These are phyloP conservation scores for Anthopleura xanthogrammica DNA, from an alignment of 92 coral and sea anemone genomes.

Conservation along the genomic window DNA sequence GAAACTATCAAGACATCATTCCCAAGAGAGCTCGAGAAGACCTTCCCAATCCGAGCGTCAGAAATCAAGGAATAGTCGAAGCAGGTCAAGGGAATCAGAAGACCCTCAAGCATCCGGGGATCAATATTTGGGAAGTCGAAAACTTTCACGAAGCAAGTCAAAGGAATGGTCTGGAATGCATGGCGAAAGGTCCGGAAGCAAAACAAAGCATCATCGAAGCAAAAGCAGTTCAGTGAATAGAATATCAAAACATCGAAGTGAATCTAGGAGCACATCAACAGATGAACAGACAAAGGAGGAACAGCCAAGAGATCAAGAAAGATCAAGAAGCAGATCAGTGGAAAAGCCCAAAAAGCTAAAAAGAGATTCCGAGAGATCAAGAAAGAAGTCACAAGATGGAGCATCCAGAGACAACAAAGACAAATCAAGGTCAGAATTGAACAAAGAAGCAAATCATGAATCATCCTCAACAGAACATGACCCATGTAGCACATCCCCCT, in stretches of 20 bases:
- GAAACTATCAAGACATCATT: not conserved
- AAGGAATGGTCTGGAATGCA: not conserved
- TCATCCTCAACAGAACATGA: not conserved
- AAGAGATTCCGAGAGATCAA: not conserved
- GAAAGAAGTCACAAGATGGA: not conserved
- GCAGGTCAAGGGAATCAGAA: not conserved
- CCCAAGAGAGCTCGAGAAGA: not conserved
- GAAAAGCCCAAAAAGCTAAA: not conserved
- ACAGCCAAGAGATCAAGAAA: not conserved
- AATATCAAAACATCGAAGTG: not conserved
- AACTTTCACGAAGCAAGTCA: not conserved
- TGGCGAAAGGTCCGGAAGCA: not conserved
- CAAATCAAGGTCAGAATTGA: not conserved
- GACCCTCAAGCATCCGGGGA: not conserved
- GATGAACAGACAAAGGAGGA: not conserved
- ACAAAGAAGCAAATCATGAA: not conserved
- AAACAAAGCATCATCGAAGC: not conserved
- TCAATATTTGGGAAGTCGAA: not conserved
- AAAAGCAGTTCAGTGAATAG: not conserved
- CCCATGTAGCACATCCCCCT: not conserved
- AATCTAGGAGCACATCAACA: not conserved
- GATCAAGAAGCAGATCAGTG: slow-evolving; percentile 3
- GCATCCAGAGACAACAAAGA: not conserved
- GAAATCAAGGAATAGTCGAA: slow-evolving; percentile 6
- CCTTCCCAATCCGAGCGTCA: not conserved